Conservation (phyloP, 1,140 invertebrate species). For the Rhyzopertha dominica region DNA sequence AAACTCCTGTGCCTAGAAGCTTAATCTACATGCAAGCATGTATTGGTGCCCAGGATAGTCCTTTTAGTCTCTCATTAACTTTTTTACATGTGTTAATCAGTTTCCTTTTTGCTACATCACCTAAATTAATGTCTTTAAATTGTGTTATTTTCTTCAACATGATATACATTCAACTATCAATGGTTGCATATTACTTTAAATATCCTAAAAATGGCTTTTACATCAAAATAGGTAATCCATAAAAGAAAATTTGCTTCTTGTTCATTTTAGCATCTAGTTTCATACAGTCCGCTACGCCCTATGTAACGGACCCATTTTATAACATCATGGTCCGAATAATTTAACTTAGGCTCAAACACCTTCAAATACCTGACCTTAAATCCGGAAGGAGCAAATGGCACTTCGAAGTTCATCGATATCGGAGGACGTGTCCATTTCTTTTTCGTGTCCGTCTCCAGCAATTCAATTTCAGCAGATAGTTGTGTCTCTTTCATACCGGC, state of each 20-base stretch:
- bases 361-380: slow-evolving; percentile 99
- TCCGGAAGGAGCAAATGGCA: slow-evolving; percentile 95
- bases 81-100: too few species aligned
- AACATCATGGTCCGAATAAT: slow-evolving; percentile 99
- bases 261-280: slow-evolving; percentile 96
- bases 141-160: too few species aligned
- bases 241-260: not conserved
- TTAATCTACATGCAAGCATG: too few species aligned
- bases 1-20: too few species aligned
- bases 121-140: too few species aligned
- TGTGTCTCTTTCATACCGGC: slow-evolving; percentile 99
- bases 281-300: slow-evolving; percentile 96
- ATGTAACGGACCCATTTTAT: slow-evolving; percentile 99
- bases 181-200: too few species aligned
- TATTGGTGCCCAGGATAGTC: too few species aligned
- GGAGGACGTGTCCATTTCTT: slow-evolving; percentile 99
- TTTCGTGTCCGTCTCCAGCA: slow-evolving; percentile 97
- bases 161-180: too few species aligned
- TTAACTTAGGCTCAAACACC: slow-evolving; percentile 99
- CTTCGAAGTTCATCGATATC: slow-evolving; percentile 99
- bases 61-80: too few species aligned
- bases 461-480: slow-evolving; percentile 97
- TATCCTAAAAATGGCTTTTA: too few species aligned
- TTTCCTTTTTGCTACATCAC: too few species aligned
- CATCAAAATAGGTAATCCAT: too few species aligned